Conservation (phyloP, 2,113 vertebrate genomes). For the Circaetus gallicus region DNA sequence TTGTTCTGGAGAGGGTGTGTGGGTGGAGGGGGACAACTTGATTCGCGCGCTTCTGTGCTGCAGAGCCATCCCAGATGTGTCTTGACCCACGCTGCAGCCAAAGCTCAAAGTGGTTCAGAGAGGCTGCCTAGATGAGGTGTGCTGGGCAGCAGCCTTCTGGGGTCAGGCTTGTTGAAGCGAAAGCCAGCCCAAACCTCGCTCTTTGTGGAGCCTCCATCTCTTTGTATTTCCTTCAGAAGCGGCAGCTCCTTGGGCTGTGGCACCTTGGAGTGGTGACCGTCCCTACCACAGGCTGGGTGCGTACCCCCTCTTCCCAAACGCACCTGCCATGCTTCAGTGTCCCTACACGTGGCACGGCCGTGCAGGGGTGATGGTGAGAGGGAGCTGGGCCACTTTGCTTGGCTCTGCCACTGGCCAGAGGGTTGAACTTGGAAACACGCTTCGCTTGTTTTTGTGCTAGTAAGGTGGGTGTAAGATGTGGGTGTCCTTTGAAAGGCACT, state of each 20-base stretch:
- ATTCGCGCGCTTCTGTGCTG: accelerated
- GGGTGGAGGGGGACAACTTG: neutral
- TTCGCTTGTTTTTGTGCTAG: neutral
- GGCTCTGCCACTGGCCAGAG: neutral
- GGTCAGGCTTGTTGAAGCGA: neutral
- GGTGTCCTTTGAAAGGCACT: neutral
- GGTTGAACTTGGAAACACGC: neutral
- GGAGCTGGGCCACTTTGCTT: neutral
- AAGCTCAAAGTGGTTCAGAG: neutral
- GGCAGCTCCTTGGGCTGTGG: neutral
- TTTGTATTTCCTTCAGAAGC: neutral
- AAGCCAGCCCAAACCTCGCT: neutral
- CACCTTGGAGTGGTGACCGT: accelerated
- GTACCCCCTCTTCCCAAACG: accelerated
- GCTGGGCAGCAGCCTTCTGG: neutral
- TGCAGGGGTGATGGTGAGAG: neutral
- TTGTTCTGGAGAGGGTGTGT: neutral
- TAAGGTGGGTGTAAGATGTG: neutral
- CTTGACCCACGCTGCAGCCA: neutral
- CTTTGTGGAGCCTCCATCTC: neutral
- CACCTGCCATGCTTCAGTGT: accelerated
- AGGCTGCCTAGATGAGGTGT: neutral
- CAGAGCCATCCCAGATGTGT: neutral
- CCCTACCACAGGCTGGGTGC: neutral
- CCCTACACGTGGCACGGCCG: accelerated